phyloP scores from a whole-genome alignment of 2,888 invertebrate species.

The Papilio demoleus region DNA sequence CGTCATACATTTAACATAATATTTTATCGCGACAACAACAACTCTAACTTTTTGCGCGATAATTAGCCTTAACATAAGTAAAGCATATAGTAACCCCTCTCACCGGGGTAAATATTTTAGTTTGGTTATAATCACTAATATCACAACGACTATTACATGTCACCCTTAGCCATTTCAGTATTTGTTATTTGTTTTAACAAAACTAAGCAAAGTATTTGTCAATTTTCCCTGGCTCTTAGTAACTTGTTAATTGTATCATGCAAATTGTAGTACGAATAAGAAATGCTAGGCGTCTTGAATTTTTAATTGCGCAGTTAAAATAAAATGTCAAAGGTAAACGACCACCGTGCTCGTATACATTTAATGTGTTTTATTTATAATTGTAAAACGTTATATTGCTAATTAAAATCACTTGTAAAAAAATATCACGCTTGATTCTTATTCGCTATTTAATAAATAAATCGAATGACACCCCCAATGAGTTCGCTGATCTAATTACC shows the following conservation, averaged over 20 bases:
- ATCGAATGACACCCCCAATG: not conserved
- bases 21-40: too few species aligned
- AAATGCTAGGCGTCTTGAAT: not conserved
- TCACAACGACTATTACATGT: too few species aligned
- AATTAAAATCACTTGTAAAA: not conserved
- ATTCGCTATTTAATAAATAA: not conserved
- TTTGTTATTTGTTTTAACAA: not conserved
- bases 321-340: not conserved
- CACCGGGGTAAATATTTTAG: too few species aligned
- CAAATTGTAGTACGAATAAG: not conserved
- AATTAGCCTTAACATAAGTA: too few species aligned
- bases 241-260: not conserved
- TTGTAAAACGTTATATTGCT: not conserved
- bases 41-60: too few species aligned
- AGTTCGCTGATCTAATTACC: not conserved
- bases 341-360: not conserved
- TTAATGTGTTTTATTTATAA: too few species aligned
- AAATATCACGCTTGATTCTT: not conserved
- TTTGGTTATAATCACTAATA: too few species aligned
- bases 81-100: too few species aligned
- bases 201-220: too few species aligned
- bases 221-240: not conserved
- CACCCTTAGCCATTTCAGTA: not conserved
- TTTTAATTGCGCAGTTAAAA: slow-evolving; percentile 3
- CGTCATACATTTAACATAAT: too few species aligned